These are phyloP conservation scores for Sicus ferrugineus DNA, from an alignment of 2,888 invertebrate species.

Conservation along the genomic window DNA sequence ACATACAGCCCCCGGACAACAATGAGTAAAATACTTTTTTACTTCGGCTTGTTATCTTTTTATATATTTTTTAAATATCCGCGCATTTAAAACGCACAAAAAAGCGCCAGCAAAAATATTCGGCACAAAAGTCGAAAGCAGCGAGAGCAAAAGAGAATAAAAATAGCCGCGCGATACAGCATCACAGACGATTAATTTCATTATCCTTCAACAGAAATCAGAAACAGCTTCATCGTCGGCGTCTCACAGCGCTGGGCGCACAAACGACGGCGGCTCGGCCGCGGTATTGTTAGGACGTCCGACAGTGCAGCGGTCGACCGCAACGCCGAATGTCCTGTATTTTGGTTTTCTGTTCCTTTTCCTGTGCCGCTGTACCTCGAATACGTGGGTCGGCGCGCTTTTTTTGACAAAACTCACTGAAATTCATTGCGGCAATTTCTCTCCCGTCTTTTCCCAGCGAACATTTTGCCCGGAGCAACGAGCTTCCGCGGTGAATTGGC, in stretches of 20 bases:
- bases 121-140: conserved; percentile 7
- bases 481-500: too few relatives aligned
- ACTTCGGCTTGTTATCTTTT: too few relatives aligned
- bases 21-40: too few relatives aligned
- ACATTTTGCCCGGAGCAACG: too few relatives aligned
- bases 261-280: background rate
- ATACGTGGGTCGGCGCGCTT: background rate
- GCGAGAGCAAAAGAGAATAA: conserved; percentile 11
- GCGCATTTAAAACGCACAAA: background rate
- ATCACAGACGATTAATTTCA: conserved; percentile 45
- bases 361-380: background rate
- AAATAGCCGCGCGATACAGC: conserved; percentile 35
- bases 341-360: conserved; percentile 7
- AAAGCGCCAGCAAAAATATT: conserved; percentile 1
- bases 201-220: conserved; percentile 40
- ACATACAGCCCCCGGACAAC: conserved; percentile 6
- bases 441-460: background rate
- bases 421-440: conserved; percentile 21
- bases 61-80: too few relatives aligned
- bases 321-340: conserved; percentile 24
- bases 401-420: conserved; percentile 22
- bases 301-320: conserved; percentile 7
- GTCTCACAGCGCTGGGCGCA: background rate
- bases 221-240: conserved; percentile 33
- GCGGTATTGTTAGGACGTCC: conserved; percentile 16